Evolutionary conservation across 2,888 invertebrate genomes (phyloP), one percentile per base, ranked within the genome.

Genomic region (Agriopis aurantiaria): DNA sequence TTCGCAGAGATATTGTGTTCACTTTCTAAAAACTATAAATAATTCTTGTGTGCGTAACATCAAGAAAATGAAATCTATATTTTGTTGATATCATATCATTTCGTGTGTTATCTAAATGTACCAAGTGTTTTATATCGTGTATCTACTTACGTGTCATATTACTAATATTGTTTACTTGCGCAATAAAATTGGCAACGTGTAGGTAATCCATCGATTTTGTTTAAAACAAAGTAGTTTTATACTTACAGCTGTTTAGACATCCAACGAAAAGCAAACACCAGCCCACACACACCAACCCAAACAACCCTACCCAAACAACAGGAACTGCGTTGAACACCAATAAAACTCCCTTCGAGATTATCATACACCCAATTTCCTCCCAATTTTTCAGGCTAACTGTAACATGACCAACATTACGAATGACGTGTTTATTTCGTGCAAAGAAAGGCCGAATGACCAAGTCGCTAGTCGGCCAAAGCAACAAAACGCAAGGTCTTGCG

Each of bases 401-500:
- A 60, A 75, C 69, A 72, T 74, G 74, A 69, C 74, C 55, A 10
- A 71, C 71, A 65, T 71, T 73, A 68, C 8, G 43, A 9, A 9
- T 74, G 69, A 73, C 69, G 65, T 76, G 77, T 82, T n/a, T 80
- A 81, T 83, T 82, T 83, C 78, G 77, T 81, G 78, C 76, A 73
- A 80, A 82, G 78, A 83, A 85, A 86, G 82, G 83, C 79, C 78
- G 77, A 83, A 78, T 78, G 76, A 67, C 76, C 74, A 80, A 80
- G 69, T 78, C 78, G 76, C 74, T 80, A 80, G 69, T 78, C 78
- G 76, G 80, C 74, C 80, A 77, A 84, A 82, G 76, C 80, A 65
- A 80, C 66, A 80, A 79, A 80, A 76, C 62, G 79, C 89, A 88
- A 90, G 90, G 90, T 83, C 85, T 82, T 81, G 75, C 78, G 85